Evolutionary conservation across 2,797 vertebrate genomes (phyloP).

Genomic region (Parauchenoglanis punctatus): DNA sequence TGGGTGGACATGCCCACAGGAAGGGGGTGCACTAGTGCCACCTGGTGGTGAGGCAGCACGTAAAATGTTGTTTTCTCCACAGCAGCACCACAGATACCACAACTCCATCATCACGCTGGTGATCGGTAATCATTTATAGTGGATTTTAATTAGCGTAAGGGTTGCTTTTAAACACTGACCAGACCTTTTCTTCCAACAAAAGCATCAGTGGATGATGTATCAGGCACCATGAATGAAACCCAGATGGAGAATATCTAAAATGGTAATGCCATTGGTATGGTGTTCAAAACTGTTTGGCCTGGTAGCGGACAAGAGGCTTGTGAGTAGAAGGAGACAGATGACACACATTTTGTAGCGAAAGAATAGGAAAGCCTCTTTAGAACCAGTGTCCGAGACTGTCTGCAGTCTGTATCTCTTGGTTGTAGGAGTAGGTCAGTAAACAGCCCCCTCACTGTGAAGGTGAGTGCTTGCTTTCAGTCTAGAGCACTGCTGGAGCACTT

Average conservation of each 20-base stretch:
- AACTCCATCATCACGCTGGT: neutral
- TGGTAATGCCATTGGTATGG: neutral
- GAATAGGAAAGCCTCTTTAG: neutral
- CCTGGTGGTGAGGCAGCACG: constrained; percentile 22
- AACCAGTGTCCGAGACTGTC: neutral
- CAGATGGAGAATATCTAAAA: neutral
- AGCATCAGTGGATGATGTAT: too few species aligned
- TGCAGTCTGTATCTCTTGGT: neutral
- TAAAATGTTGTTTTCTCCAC: neutral
- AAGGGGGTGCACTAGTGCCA: constrained; percentile 14
- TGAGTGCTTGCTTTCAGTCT: constrained; percentile 26
- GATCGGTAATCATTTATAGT: neutral
- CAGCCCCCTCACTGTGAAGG: constrained; percentile 16
- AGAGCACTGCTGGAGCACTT: neutral
- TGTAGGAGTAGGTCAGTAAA: constrained; percentile 19
- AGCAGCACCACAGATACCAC: neutral
- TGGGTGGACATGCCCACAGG: constrained; percentile 3
- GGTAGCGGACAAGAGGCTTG: neutral
- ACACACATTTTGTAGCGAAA: neutral
- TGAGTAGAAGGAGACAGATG: neutral
- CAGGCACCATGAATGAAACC: neutral
- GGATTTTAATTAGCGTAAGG: neutral
- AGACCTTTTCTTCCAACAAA: neutral
- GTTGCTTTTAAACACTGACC: neutral
- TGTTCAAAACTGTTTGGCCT: neutral